These are phyloP conservation scores for Macropis europaea DNA, from an alignment of 2,888 invertebrate species.

Conservation along the genomic window DNA sequence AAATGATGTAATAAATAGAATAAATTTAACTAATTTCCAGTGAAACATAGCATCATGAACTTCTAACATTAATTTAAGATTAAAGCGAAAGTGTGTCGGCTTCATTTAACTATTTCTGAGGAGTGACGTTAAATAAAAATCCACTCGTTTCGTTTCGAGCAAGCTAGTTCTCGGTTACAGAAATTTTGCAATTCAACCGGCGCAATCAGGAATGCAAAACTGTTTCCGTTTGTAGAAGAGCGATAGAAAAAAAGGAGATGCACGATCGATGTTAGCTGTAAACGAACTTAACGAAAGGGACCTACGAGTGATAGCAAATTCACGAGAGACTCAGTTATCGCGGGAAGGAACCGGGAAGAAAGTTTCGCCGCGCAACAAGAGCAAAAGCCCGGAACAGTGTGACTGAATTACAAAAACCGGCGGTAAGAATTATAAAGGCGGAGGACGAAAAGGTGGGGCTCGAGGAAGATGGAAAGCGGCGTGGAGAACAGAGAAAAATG, in stretches of 20 bases:
- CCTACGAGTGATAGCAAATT: slow-evolving; percentile 27
- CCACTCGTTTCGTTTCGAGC: too few species aligned
- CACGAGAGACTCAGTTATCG: slow-evolving; percentile 34
- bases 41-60: too few species aligned
- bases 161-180: too few species aligned
- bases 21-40: too few species aligned
- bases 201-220: too few species aligned
- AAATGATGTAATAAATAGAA: too few species aligned
- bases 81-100: too few species aligned
- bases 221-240: too few species aligned
- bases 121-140: too few species aligned
- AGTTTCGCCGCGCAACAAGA: slow-evolving; percentile 31
- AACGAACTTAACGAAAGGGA: slow-evolving; percentile 29
- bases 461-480: neutral
- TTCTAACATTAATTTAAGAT: too few species aligned
- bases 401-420: slow-evolving; percentile 33
- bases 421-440: slow-evolving; percentile 40
- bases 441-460: slow-evolving; percentile 4
- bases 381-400: slow-evolving; percentile 29
- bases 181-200: too few species aligned
- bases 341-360: slow-evolving; percentile 18
- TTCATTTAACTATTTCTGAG: too few species aligned
- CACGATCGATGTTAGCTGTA: neutral
- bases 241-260: neutral
- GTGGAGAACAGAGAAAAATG: slow-evolving; percentile 23